Base-by-base conservation (phyloP, 2,113 vertebrate genomes). In the Myocastor coypus region DNA sequence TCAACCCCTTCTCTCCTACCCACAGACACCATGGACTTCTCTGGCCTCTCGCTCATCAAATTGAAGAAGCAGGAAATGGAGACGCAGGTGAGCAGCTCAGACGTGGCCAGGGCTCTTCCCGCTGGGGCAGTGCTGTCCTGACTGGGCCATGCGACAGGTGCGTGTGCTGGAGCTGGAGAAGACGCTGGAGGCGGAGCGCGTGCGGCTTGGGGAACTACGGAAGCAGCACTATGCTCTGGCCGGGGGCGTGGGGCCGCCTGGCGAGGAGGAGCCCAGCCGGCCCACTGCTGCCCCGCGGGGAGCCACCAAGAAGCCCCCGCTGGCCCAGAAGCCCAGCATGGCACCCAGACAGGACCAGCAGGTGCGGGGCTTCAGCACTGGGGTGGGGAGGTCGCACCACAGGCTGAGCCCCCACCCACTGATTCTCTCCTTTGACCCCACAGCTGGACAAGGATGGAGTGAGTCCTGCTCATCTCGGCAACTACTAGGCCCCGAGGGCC, bases 11-110 rank as follows among this genome's bases (percentile, higher is more conserved):
- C 52, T 26, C 40, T 13, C n/a, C 75, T 83, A 66, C 81, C 2
- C 92, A 30, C 95, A 99, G 99, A 99, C 87, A 99, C 99, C 61
- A 99, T 99, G 99, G 99, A 99, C 97, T 99, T 99, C 95, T 99
- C 99, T 0, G 99, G 99, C 69, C 97, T 99, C 99, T 99, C 99
- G 7, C 98, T 99, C 66, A 99, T 99, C 97, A 99, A 99, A 97
- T 98, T 99, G 89, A 99, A 98, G 98, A 99, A 98, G 96, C 99
- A 99, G 86, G 99, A 99, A 98, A 99, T 99, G 99, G 99, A 99
- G 97, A 99, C 99, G 0, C 99, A 99, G 99, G 99, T 99, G 96
- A 63, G 82, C 16, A 11, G 5, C 50, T 8, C 0, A 0, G 50
- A 4, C 28, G 55, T 28, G 10, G 9, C 73, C 26, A 5, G 2